phyloP scores from a whole-genome alignment of 37 sponge, comb jelly and placozoan species.

The Chondrosia reniformis region DNA sequence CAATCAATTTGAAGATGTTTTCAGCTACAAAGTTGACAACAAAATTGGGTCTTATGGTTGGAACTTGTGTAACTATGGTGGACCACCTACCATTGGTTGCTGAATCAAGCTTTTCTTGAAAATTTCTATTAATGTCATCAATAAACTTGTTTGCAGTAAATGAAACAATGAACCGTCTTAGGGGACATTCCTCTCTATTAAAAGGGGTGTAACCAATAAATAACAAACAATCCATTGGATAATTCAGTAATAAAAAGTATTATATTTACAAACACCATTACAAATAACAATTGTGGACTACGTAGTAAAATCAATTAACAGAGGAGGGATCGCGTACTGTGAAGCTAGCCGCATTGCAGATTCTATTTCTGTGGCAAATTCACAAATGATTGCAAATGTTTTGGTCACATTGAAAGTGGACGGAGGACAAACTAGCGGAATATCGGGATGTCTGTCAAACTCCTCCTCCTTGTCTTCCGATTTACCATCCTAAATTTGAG shows the following conservation, averaged over 20 bases:
- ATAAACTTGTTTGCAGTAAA: slow-evolving; percentile 82
- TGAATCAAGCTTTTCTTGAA: slow-evolving; percentile 52
- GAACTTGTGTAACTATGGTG: background rate
- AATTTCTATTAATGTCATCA: slow-evolving; percentile 54
- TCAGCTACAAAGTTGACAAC: slow-evolving; percentile 30
- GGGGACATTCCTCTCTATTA: background rate
- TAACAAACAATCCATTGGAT: too few relatives aligned
- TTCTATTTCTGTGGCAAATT: slow-evolving; percentile 55
- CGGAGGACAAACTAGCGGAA: background rate
- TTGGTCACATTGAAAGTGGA: slow-evolving; percentile 30
- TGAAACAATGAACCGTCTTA: background rate
- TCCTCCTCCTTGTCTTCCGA: slow-evolving; percentile 14
- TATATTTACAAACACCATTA: too few relatives aligned
- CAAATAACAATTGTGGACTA: too few relatives aligned
- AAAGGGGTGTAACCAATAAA: too few relatives aligned
- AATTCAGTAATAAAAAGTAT: too few relatives aligned
- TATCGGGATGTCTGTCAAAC: background rate
- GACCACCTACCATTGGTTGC: background rate
- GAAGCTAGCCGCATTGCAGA: slow-evolving; percentile 15
- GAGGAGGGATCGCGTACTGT: too few relatives aligned
- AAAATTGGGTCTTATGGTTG: background rate
- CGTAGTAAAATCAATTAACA: too few relatives aligned
- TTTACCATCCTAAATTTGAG: background rate
- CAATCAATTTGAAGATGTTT: slow-evolving; percentile 27
- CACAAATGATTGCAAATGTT: slow-evolving; percentile 17